Percentiles rank a stretch among this genome's conserved stretches.
Conservation (phyloP, 2,797 vertebrate species). For the Synanceia verrucosa region DNA sequence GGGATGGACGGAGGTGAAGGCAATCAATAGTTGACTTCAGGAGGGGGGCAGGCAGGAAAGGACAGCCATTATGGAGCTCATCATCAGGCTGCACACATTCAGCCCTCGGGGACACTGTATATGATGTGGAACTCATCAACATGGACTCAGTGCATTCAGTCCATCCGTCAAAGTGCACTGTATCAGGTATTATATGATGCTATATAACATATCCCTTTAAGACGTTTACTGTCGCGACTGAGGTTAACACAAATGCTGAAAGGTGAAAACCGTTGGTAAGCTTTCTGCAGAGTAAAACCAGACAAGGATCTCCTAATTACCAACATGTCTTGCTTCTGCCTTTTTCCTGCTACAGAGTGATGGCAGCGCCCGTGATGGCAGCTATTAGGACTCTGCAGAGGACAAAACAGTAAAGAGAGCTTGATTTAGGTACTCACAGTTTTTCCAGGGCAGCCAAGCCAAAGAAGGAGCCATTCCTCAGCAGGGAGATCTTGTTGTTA, state of each 20-base stretch:
- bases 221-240: conserved; percentile 44
- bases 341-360: conserved; percentile 8
- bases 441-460: conserved; percentile 88
- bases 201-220: conserved; percentile 50
- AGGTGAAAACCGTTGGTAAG: conserved; percentile 25
- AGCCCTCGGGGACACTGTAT: conserved; percentile 38
- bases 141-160: conserved; percentile 22
- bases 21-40: conserved; percentile 69
- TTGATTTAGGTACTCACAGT: conserved; percentile 88
- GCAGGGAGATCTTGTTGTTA: conserved; percentile 88
- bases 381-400: conserved; percentile 52
- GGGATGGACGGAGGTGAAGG: conserved; percentile 47
- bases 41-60: neutral
- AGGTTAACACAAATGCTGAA: conserved; percentile 39
- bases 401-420: conserved; percentile 49
- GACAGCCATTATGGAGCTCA: conserved; percentile 52
- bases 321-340: conserved; percentile 11
- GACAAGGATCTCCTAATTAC: conserved; percentile 38
- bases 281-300: conserved; percentile 30
- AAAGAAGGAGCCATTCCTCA: conserved; percentile 88
- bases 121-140: conserved; percentile 40
- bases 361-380: conserved; percentile 39
- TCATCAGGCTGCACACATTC: conserved; percentile 44
- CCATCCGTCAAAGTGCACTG: conserved; percentile 37
- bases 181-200: conserved; percentile 43